Evolutionary conservation across 2,113 vertebrate genomes (phyloP).

Genomic region (Lepus americanus): DNA sequence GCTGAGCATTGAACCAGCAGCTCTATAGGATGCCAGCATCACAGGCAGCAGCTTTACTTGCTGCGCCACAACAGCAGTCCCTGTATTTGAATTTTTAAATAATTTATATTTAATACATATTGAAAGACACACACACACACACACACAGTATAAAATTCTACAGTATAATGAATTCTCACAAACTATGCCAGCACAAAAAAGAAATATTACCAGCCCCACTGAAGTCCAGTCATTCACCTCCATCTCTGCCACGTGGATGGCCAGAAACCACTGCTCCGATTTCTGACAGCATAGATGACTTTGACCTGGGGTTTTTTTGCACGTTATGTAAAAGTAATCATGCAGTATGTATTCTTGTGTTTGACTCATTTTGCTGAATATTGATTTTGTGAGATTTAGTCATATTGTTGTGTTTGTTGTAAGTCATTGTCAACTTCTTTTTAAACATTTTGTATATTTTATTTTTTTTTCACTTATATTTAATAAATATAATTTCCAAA

Average conservation of each 20-base stretch:
- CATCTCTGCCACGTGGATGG: not conserved
- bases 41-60: too few species aligned
- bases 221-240: not conserved
- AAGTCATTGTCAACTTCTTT: constrained; percentile 41
- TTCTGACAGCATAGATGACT: not conserved
- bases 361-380: not conserved
- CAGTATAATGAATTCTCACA: constrained; percentile 15
- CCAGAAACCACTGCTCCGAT: not conserved
- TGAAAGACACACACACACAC: not conserved
- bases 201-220: not conserved
- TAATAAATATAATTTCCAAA: too few species aligned
- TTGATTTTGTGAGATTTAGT: constrained; percentile 18
- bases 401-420: constrained; percentile 9
- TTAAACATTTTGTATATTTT: constrained; percentile 52
- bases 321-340: constrained; percentile 10
- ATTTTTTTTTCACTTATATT: not conserved
- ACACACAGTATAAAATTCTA: not conserved
- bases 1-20: too few species aligned
- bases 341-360: not conserved
- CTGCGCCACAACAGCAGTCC: too few species aligned
- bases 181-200: not conserved
- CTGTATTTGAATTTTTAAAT: not conserved
- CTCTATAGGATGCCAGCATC: too few species aligned
- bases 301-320: not conserved
- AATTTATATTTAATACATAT: constrained; percentile 10